phyloP scores from a whole-genome alignment of 1,140 invertebrate genomes.

The Sycophila sp. region DNA sequence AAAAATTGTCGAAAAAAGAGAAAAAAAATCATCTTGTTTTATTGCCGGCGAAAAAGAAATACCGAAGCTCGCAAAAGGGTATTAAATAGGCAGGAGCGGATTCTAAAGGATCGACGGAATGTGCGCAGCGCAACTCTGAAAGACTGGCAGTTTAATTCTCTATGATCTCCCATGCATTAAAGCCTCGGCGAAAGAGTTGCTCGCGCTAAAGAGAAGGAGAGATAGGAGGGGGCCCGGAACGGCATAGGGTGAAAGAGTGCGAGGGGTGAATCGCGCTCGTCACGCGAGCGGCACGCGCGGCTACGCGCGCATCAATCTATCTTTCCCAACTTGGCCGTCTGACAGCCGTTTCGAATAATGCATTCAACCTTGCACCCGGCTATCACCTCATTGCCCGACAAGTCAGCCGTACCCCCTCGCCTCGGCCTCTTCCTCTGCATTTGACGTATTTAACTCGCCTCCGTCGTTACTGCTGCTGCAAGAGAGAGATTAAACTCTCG shows the following conservation, averaged over 20 bases:
- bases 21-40: too few species aligned
- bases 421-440: too few species aligned
- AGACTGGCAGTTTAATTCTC: slow-evolving; percentile 52
- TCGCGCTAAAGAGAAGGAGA: slow-evolving; percentile 42
- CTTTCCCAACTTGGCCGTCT: slow-evolving; percentile 54
- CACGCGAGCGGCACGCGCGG: slow-evolving; percentile 47
- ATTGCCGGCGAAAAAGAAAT: too few species aligned
- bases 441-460: slow-evolving; percentile 43
- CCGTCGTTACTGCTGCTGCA: not conserved
- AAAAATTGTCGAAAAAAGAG: too few species aligned
- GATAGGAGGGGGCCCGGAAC: slow-evolving; percentile 24
- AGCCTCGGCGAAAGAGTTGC: slow-evolving; percentile 14
- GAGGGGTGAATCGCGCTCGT: slow-evolving; percentile 46
- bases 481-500: slow-evolving; percentile 11
- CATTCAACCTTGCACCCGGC: slow-evolving; percentile 49
- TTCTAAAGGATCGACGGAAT: slow-evolving; percentile 1
- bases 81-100: too few species aligned
- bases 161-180: slow-evolving; percentile 49
- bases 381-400: slow-evolving; percentile 14
- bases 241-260: slow-evolving; percentile 45
- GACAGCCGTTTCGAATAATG: slow-evolving; percentile 57
- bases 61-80: too few species aligned
- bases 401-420: slow-evolving; percentile 26
- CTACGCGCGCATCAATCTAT: slow-evolving; percentile 54
- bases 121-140: not conserved